Evolutionary conservation across 2,888 invertebrate species (phyloP).

Genomic region (Polydesmus complanatus): DNA sequence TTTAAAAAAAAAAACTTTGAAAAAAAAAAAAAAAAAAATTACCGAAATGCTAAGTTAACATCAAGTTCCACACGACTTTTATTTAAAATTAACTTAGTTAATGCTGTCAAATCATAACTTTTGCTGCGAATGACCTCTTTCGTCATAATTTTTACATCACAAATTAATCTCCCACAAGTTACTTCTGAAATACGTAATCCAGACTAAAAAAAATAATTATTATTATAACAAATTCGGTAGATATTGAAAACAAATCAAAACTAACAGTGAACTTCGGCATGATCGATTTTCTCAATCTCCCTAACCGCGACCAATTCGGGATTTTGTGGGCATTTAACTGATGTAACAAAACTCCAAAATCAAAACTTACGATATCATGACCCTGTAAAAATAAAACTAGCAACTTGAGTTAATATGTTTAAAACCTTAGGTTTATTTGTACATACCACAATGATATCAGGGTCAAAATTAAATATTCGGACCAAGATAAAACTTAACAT

Average conservation of each 20-base stretch:
- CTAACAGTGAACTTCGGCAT: slow-evolving; percentile 29
- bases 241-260: neutral
- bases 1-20: slow-evolving; percentile 27
- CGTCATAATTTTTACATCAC: slow-evolving; percentile 80
- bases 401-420: neutral
- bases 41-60: slow-evolving; percentile 21
- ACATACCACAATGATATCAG: slow-evolving; percentile 68
- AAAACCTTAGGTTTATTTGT: neutral
- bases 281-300: slow-evolving; percentile 58
- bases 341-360: slow-evolving; percentile 76
- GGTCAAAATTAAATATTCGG: slow-evolving; percentile 72
- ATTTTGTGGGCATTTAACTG: slow-evolving; percentile 60
- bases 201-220: neutral
- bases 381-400: slow-evolving; percentile 39
- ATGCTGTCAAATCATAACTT: slow-evolving; percentile 72
- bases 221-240: neutral
- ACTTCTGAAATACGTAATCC: neutral
- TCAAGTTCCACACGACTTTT: slow-evolving; percentile 23
- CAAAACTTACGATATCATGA: slow-evolving; percentile 80
- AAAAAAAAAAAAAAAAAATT: slow-evolving; percentile 26
- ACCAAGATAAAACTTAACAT: slow-evolving; percentile 73
- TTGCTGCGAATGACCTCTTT: slow-evolving; percentile 83
- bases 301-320: slow-evolving; percentile 78
- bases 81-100: slow-evolving; percentile 34
- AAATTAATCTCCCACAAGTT: slow-evolving; percentile 63